Base-by-base conservation (phyloP, 2,113 vertebrate species). In the Mastomys natalensis region DNA sequence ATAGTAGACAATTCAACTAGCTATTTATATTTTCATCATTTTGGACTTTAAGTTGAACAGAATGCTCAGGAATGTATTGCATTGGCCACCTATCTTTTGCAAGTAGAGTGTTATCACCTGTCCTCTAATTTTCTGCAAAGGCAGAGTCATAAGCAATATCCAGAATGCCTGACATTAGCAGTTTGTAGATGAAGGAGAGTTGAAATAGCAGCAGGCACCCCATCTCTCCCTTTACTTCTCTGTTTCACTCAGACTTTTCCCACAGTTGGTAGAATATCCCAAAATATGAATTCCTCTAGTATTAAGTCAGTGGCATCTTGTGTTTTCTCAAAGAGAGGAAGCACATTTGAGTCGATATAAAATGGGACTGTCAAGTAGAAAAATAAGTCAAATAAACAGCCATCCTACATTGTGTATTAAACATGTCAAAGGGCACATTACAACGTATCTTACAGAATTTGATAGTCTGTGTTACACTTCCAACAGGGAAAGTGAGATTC, bases 311-410 rank as follows among this genome's bases (percentile, higher is more conserved):
- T n/a, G 43, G 40, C 48, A 86, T 95, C 90, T 78, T 95, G 80
- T 74, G 76, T 73, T 34, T 96, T 92, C 22, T 51, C 60, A 48
- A 53, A 84, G 66, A 76, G 5, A 94, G 94, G 95, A 97, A 97
- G 87, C 89, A 89, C 43, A 80, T 95, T 91, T 95, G 89, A 97
- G 43, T 76, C 53, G 74, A 48, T 68, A 97, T 81, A 82, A 97
- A 96, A 94, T 95, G 48, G 4, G 72, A 74, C 24, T 81, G 40
- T 37, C 72, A 84, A 78, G 9, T 73, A 93, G 91, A 74, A 95
- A 98, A 88, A 86, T 53, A 91, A 43, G 76, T 96, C 43, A 77
- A 91, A 81, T 19, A 95, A 24, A 72, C 16, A 87, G 68, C 9
- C 4, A 45, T 76, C 72, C 24, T 64, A 17, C 66, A 92, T 48